Evolutionary conservation across 2,797 vertebrate species (phyloP), one percentile per base, ranked within the genome.

Genomic region (Alfaro cultratus): DNA sequence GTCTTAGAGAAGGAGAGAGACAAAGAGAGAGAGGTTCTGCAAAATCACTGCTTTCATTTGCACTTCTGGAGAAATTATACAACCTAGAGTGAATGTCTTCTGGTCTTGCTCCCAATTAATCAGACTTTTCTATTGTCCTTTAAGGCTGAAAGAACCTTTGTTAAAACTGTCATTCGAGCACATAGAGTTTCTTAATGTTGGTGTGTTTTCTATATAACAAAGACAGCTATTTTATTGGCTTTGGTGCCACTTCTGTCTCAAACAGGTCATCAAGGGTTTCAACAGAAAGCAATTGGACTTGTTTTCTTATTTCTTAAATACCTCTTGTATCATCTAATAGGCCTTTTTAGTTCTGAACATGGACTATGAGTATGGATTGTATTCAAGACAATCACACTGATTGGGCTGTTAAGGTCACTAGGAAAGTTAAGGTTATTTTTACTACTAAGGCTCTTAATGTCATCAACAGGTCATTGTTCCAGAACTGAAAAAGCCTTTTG

Each of bases 1-100:
- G 96, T 94, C 98, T 98, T 95, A 46, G 76, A 73, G 31, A 80
- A 11, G 85, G 13, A 78, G 46, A 86, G 43, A 86, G 26, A 89
- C 31, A 87, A 31, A 81, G 46, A 87, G 73, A 77, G 74, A 77
- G 10, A 76, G 45, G 21, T 81, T 67, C 77, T 90, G 85, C 76
- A 88, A 91, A 81, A 85, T 85, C n/a, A 86, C 80, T 80, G 78
- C 70, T 49, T 82, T 57, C 21, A 81, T 77, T 80, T 49, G 47
- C 68, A 78, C 53, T 15, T 4, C 39, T 18, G 34, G 26, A 8
- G 64, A 41, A 4, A 4, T 73, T 0, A 46, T 21, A 51, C 39
- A 77, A 11, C 23, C 12, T 23, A 64, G 18, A 15, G 8, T 34
- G 41, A n/a, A 23, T 43, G 9, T 46, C 72, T 75, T 29, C 2